These are phyloP conservation scores for Melolontha melolontha DNA, from an alignment of 2,888 invertebrate species.

Conservation along the genomic window DNA sequence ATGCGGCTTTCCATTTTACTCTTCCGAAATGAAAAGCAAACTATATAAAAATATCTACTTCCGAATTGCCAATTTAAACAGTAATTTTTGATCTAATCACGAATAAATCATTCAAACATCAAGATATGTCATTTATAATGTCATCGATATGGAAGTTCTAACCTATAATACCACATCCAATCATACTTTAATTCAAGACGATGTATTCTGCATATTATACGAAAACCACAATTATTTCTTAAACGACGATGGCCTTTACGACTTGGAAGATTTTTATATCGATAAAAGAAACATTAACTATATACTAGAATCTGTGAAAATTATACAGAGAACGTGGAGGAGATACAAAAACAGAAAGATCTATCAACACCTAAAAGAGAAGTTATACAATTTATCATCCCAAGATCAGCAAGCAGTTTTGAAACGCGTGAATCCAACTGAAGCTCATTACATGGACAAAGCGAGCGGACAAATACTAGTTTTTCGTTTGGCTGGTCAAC, in stretches of 20 bases:
- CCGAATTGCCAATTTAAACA: no score
- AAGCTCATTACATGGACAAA: constrained; percentile 53
- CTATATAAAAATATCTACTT: no score
- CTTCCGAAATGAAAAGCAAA: no score
- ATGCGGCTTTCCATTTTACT: no score
- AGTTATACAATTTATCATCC: constrained; percentile 43
- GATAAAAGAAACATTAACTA: background rate
- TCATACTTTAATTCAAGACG: constrained; percentile 27
- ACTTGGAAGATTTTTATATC: background rate
- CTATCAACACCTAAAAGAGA: constrained; percentile 46
- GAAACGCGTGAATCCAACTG: constrained; percentile 43
- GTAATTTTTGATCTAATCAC: no score
- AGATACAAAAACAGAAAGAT: constrained; percentile 45
- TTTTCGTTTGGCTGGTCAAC: constrained; percentile 54
- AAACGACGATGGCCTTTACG: constrained; percentile 3
- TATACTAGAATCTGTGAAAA: constrained; percentile 41
- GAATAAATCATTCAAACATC: background rate
- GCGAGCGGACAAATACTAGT: constrained; percentile 48
- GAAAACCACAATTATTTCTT: constrained; percentile 50
- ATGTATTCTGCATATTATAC: constrained; percentile 49
- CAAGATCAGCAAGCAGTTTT: constrained; percentile 49
- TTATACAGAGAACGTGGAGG: constrained; percentile 50
- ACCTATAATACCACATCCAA: background rate
- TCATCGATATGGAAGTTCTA: constrained; percentile 20
- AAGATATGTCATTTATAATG: constrained; percentile 5